Percentiles rank a stretch among this genome's conserved stretches.
phyloP scores from a whole-genome alignment of 2,888 invertebrate genomes.

The Anarsia innoxiella region DNA sequence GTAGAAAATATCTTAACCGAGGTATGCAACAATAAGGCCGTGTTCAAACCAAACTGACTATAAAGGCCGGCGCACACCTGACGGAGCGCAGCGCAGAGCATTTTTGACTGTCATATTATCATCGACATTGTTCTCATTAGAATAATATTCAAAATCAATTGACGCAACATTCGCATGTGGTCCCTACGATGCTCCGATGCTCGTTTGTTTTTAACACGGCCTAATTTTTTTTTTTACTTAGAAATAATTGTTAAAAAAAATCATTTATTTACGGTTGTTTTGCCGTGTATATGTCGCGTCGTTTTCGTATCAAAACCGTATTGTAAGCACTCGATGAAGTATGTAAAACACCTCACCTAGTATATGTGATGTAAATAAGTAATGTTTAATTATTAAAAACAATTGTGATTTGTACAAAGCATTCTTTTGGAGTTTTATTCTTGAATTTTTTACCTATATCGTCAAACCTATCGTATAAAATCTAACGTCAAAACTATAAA shows the following conservation, averaged over 20 bases:
- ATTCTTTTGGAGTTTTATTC: background rate
- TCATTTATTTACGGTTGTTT: background rate
- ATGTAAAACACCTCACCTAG: background rate
- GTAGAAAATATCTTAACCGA: background rate
- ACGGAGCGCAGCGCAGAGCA: too few species aligned
- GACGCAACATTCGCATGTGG: too few species aligned
- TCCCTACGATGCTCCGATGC: too few species aligned
- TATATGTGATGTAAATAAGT: conserved; percentile 6
- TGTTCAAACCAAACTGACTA: too few species aligned
- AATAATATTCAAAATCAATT: too few species aligned
- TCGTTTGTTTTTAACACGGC: background rate
- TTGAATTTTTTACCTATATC: background rate
- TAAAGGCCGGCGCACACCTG: too few species aligned
- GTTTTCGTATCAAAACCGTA: too few species aligned
- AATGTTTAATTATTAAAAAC: background rate
- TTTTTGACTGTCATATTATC: too few species aligned
- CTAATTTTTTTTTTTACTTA: background rate
- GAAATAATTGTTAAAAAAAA: background rate
- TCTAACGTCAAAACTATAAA: background rate
- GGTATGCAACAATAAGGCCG: too few species aligned
- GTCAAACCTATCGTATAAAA: background rate
- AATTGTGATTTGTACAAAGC: conserved; percentile 8
- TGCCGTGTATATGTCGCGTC: too few species aligned
- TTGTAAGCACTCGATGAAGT: too few species aligned
- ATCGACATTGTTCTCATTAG: too few species aligned